Base-by-base conservation (phyloP, 2,888 invertebrate genomes). In the Carabus problematicus region DNA sequence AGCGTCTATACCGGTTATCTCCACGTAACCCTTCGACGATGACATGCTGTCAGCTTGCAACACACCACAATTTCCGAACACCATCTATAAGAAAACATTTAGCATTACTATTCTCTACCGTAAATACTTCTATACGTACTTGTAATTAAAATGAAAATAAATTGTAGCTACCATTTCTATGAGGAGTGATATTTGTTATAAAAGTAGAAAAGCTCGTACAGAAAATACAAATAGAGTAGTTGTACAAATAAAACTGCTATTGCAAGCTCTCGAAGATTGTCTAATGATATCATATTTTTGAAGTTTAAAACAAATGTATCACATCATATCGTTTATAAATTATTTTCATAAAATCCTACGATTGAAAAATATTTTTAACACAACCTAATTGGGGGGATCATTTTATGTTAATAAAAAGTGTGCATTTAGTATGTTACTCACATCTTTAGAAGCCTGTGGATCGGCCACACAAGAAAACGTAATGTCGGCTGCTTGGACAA, bases 381-480 rank as follows among this genome's bases (percentile, higher is more conserved):
- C 18, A 18, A 39, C 1, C 29, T 9, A 14, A 61, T n/a, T 14
- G 47, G 16, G 9, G 45, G 14, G 14, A 45, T 14, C 4, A 45
- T 39, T 40, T n/a, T 14, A 3, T 2, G 12, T 12, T 11, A 61
- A 6, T 8, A 45, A 7, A 11, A 7, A 43, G 8, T 59, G 9
- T 59, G 29, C 7, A n/a, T 47, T 52, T 47, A 14, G 16, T 9
- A 45, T 45, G 7, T 69, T 9, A 82, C 86, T 85, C 84, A 96
- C 96, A 85, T 96, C 94, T 86, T 95, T 96, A 66, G 95, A 94
- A 66, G 95, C 95, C 77, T 92, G 90, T 2, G 97, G 94, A 83
- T 97, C 97, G 0, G 97, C 91, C 11, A 98, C 95, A 80, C 97
- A 98, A 8, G 94, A 95, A 83, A 98, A 97, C 62, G 95, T 97